phyloP scores from a whole-genome alignment of 2,113 vertebrate species.

The Centropus unirufus region DNA sequence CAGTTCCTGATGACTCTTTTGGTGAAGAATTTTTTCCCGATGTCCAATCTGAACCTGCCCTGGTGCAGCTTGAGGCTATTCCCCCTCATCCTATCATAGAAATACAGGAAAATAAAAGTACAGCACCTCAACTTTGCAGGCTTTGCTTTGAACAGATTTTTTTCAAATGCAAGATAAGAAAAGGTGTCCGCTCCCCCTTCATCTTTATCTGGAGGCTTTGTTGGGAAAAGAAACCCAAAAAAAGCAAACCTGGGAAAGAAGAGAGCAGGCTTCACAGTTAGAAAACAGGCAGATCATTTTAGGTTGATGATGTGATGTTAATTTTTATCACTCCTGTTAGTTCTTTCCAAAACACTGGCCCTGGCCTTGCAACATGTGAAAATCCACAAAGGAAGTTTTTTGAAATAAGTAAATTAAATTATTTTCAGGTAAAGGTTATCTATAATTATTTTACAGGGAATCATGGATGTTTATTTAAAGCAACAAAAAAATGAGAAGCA shows the following conservation, averaged over 20 bases:
- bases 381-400: background rate
- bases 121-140: background rate
- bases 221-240: background rate
- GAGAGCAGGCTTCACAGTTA: background rate
- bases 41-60: no score
- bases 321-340: background rate
- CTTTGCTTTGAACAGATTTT: background rate
- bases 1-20: no score
- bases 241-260: background rate
- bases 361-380: background rate
- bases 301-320: background rate
- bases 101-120: background rate
- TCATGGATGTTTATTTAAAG: background rate
- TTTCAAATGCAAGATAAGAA: background rate
- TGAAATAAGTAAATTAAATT: background rate
- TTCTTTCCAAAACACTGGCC: background rate
- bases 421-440: background rate
- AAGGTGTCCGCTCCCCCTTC: background rate
- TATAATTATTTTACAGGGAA: background rate
- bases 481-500: background rate
- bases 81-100: background rate
- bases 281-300: background rate
- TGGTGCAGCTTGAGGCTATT: no score
- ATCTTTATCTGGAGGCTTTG: background rate
- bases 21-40: no score